Percentiles rank a stretch among this genome's conserved stretches.
phyloP scores from a whole-genome alignment of 2,113 vertebrate genomes.

The Anoplopoma fimbria region DNA sequence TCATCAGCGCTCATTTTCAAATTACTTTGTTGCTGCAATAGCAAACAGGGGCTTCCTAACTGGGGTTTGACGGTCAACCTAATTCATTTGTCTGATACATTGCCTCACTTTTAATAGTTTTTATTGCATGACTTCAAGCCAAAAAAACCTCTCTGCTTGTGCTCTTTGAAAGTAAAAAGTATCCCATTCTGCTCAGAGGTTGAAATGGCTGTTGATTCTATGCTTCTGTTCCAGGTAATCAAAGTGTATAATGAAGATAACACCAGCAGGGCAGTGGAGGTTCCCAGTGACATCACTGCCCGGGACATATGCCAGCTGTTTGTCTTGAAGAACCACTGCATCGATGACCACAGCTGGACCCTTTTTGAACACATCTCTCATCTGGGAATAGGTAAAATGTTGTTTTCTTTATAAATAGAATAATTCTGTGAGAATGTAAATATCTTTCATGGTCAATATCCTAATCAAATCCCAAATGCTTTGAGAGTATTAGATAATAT shows the following conservation, averaged over 20 bases:
- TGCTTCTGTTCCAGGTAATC: slow-evolving; percentile 88
- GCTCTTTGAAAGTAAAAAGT: neutral
- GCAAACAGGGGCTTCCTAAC: neutral
- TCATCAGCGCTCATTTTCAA: neutral
- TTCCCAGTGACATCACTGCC: slow-evolving; percentile 92
- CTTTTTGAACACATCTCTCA: slow-evolving; percentile 91
- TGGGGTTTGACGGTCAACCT: slow-evolving; percentile 30
- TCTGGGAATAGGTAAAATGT: slow-evolving; percentile 87
- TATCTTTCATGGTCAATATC: neutral
- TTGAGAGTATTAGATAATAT: neutral
- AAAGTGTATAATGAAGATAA: slow-evolving; percentile 97
- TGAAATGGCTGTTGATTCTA: neutral
- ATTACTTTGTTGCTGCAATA: slow-evolving; percentile 7
- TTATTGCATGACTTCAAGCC: neutral
- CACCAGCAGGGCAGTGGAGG: slow-evolving; percentile 93
- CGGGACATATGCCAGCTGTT: slow-evolving; percentile 95
- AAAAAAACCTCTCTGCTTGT: neutral
- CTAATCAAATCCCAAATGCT: neutral
- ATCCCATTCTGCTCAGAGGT: neutral
- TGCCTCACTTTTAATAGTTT: slow-evolving; percentile 4
- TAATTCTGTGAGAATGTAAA: neutral
- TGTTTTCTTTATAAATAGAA: neutral
- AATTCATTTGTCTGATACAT: slow-evolving; percentile 16
- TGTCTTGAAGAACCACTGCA: slow-evolving; percentile 93
- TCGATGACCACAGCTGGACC: slow-evolving; percentile 97